A percentile compares a stretch with the other conserved stretches of the same genome.
Conservation (phyloP, 1,140 invertebrate genomes). For the Octopus bimaculoides region DNA sequence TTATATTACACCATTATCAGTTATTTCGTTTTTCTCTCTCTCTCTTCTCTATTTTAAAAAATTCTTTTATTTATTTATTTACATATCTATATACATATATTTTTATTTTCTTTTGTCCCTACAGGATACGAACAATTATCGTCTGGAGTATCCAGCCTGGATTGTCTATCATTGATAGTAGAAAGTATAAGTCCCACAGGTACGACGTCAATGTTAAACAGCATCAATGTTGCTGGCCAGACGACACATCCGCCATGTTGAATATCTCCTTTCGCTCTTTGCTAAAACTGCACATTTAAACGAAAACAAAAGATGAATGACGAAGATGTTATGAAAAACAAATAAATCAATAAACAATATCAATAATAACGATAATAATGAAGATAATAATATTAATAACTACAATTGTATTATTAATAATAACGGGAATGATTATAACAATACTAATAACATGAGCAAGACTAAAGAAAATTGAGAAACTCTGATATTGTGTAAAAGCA, state of each 20-base stretch:
- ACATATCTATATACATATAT: too few species aligned
- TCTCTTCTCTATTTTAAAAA: too few species aligned
- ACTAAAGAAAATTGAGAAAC: background rate
- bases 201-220: background rate
- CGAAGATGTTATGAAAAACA: background rate
- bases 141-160: background rate
- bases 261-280: too few species aligned
- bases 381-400: background rate
- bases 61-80: too few species aligned
- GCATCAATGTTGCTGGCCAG: background rate
- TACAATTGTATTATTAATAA: background rate
- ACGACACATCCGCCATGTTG: too few species aligned
- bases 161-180: background rate
- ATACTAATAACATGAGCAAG: background rate
- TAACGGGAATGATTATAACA: background rate
- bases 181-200: background rate
- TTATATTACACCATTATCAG: background rate
- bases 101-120: background rate
- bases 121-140: constrained; percentile 1
- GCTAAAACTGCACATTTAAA: too few species aligned
- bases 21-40: too few species aligned
- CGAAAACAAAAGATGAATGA: background rate
- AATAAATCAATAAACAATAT: background rate
- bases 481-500: background rate
- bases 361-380: background rate